Evolutionary conservation across 2,888 invertebrate species (phyloP), one percentile per base, ranked within the genome.

Genomic region (Chloroclystis v-ata): DNA sequence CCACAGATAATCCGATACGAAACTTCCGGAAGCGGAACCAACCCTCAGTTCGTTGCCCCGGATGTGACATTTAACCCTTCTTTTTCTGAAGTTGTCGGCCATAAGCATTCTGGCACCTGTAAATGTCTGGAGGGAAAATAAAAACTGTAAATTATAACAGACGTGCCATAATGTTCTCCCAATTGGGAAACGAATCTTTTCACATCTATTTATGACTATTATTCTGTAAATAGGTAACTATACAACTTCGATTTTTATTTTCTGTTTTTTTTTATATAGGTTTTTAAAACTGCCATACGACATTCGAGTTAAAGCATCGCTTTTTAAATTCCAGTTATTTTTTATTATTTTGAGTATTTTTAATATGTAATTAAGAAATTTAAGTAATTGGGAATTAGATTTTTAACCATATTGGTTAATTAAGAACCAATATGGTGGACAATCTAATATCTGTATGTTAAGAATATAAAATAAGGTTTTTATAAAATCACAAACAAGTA

Each of bases 121-220:
- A 83, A 88, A 43, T 89, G 88, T 44, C 79, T 84, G 33, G 78
- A 75, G 16, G 82, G 82, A 43, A 81, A 84, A 45, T 69, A 60
- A 70, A 54, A 57, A 54, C 57, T 60, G 57, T 61, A 55, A 43
- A 55, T 56, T 57, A 56, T 60, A 46, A 52, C 16, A 29, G 29
- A 39, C 46, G 83, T 82, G 82, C 82, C 83, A 82, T 82, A 82
- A 33, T 49, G 55, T 76, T 70, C 71, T 73, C 14, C 14, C 14
- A 33, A 69, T 35, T 10, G 16, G 49, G 20, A 37, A 30, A 29
- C 6, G 8, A 25, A 8, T 39, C 57, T 51, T 56, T 57, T 20
- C n/a, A 35, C 9, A 16, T 61, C 47, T 66, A 61, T 64, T 60
- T 59, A 61, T 65, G 53, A 54, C 60, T 49, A 44, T 50, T 52